Conservation (phyloP, 2,113 vertebrate genomes). For the Sander vitreus region DNA sequence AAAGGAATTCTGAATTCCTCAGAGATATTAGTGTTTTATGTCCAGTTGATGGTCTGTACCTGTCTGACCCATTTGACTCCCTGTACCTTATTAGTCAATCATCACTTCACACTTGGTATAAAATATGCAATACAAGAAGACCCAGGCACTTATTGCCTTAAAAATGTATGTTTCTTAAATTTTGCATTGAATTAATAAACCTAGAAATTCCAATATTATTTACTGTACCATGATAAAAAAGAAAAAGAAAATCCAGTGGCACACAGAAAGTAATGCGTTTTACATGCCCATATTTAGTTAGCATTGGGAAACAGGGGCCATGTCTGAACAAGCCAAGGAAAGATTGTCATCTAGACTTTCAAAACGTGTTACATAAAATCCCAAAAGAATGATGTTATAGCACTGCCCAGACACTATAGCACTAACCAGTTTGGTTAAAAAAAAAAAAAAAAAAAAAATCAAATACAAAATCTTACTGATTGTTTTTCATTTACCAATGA, state of each 20-base stretch:
- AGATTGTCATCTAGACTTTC: too few species aligned
- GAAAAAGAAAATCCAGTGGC: neutral
- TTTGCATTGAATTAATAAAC: neutral
- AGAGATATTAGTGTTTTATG: neutral
- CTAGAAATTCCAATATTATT: neutral
- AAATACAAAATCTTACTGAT: too few species aligned
- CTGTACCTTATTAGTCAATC: neutral
- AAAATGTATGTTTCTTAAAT: neutral
- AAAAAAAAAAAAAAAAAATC: too few species aligned
- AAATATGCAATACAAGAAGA: neutral
- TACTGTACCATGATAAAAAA: neutral
- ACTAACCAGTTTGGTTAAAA: too few species aligned
- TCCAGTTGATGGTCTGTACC: neutral
- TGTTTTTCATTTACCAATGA: neutral
- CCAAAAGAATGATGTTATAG: too few species aligned
- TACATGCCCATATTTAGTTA: too few species aligned
- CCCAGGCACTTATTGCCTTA: neutral
- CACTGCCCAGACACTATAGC: too few species aligned
- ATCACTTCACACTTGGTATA: neutral
- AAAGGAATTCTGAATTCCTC: neutral
- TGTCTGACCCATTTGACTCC: neutral
- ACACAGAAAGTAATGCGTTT: neutral
- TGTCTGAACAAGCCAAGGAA: too few species aligned
- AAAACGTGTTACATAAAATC: too few species aligned
- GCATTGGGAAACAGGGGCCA: too few species aligned